phyloP scores from a whole-genome alignment of 2,113 vertebrate genomes.

The Macaca fascicularis region T2T-MFA8v1.1 NC_088381.1:26483501-26484000 shows the following conservation, averaged over 20 bases:
- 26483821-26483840: not conserved
- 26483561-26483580: not conserved
- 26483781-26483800: not conserved
- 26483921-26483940: not conserved
- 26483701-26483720: not conserved
- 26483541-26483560: not conserved
- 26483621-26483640: not conserved
- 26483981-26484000: not conserved
- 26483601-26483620: not conserved
- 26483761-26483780: not conserved
- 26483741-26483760: slow-evolving; percentile 23
- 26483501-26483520: not conserved
- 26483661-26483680: slow-evolving; percentile 38
- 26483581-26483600: slow-evolving; percentile 19
- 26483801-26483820: not conserved
- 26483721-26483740: slow-evolving; percentile 18
- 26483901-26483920: slow-evolving; percentile 15
- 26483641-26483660: not conserved
- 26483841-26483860: not conserved
- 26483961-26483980: slow-evolving; percentile 12
- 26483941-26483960: not conserved
- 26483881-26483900: slow-evolving; percentile 9
- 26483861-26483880: not conserved
- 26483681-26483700: not conserved
- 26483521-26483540: not conserved